Evolutionary conservation across 2,797 vertebrate genomes (phyloP).

Genomic region (Falco columbarius): DNA sequence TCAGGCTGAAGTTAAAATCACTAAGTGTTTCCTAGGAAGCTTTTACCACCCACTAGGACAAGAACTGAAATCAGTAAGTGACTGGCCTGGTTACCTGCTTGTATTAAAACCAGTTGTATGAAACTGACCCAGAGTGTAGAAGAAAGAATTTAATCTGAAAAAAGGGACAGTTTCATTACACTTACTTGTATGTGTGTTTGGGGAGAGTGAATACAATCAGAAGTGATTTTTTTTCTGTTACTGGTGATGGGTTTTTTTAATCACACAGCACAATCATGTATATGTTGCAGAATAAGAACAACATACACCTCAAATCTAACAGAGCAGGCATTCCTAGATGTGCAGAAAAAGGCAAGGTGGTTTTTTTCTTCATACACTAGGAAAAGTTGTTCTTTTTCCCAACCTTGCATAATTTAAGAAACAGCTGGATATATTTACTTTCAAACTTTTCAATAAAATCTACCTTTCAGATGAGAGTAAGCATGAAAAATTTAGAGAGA

Average conservation of each 20-base stretch:
- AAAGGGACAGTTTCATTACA: neutral
- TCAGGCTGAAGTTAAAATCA: neutral
- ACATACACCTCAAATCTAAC: neutral
- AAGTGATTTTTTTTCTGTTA: neutral
- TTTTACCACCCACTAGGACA: neutral
- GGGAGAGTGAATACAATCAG: neutral
- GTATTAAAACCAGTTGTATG: neutral
- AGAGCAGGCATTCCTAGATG: neutral
- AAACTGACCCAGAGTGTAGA: neutral
- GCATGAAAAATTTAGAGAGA: neutral
- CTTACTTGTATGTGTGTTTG: neutral
- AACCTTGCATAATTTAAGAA: neutral
- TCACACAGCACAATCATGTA: neutral
- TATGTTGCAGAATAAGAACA: neutral
- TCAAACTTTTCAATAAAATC: neutral
- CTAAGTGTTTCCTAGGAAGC: neutral
- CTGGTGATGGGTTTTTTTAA: neutral
- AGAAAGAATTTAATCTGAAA: neutral
- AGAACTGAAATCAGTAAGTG: neutral
- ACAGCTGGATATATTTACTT: neutral
- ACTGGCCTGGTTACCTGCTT: neutral
- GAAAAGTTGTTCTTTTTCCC: neutral
- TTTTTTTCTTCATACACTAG: neutral
- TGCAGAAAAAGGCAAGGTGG: neutral
- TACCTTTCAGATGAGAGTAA: neutral